A percentile compares a stretch with the other conserved stretches of the same genome.
Evolutionary conservation across 2,797 vertebrate genomes (phyloP).

Genomic region (Eulemur albifrons): DNA sequence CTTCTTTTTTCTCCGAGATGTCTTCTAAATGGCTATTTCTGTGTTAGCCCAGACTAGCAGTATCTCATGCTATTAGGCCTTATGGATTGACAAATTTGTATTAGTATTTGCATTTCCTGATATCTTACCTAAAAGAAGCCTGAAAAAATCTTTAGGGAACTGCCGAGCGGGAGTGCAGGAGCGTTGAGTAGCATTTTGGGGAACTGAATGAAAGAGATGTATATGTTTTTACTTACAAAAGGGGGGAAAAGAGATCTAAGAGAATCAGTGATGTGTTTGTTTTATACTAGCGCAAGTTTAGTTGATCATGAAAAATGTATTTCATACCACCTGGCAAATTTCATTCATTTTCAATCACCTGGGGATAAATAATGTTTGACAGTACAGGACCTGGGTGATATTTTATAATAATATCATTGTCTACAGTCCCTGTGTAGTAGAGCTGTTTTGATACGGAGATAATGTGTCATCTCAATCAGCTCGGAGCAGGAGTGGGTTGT

Average conservation of each 20-base stretch:
- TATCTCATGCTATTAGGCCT: neutral
- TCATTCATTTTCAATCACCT: constrained; percentile 49
- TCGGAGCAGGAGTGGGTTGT: neutral
- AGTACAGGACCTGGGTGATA: constrained; percentile 9
- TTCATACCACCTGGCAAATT: neutral
- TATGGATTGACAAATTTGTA: constrained; percentile 47
- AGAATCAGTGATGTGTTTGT: neutral
- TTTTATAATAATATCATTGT: constrained; percentile 51
- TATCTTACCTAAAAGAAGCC: constrained; percentile 47
- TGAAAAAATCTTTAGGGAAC: constrained; percentile 28
- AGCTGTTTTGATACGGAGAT: neutral
- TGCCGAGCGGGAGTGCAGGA: neutral
- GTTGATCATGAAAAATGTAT: neutral
- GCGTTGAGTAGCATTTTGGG: neutral
- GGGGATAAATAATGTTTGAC: constrained; percentile 27
- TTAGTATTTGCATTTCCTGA: constrained; percentile 4
- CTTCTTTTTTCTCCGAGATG: neutral
- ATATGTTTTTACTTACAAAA: neutral
- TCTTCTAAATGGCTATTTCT: constrained; percentile 49
- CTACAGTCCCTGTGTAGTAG: neutral
- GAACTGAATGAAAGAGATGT: neutral
- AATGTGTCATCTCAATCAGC: constrained; percentile 15
- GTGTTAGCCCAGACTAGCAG: neutral
- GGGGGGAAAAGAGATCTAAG: neutral
- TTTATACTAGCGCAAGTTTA: neutral